Percentiles rank a stretch among this genome's conserved stretches.
phyloP scores from a whole-genome alignment of 2,797 vertebrate species.

The Epinephelus coioides region DNA sequence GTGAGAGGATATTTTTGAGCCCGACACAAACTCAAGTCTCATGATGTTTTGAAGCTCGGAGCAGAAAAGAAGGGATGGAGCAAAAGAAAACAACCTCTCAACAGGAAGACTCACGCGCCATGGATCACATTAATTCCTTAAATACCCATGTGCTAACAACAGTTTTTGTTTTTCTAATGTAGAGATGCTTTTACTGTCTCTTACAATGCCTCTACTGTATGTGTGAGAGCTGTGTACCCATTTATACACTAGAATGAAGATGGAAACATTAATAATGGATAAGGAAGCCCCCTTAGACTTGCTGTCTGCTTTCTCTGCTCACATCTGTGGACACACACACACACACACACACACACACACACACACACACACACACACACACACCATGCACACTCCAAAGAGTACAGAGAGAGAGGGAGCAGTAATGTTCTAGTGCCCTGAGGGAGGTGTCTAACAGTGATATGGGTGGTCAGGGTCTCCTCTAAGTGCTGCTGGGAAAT shows the following conservation, averaged over 20 bases:
- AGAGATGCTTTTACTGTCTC: not conserved
- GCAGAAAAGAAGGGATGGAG: slow-evolving; percentile 37
- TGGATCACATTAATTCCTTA: slow-evolving; percentile 51
- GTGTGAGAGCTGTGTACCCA: slow-evolving; percentile 7
- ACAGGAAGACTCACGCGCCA: slow-evolving; percentile 43
- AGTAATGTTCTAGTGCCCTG: slow-evolving; percentile 50
- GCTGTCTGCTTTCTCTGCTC: slow-evolving; percentile 52
- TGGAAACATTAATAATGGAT: slow-evolving; percentile 71
- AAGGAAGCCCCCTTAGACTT: slow-evolving; percentile 58
- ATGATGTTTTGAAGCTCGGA: slow-evolving; percentile 81
- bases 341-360: not conserved
- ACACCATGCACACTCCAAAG: not conserved
- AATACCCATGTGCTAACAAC: slow-evolving; percentile 29
- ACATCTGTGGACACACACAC: slow-evolving; percentile 29
- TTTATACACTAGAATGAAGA: slow-evolving; percentile 41
- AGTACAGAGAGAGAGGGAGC: slow-evolving; percentile 11
- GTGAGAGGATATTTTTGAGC: slow-evolving; percentile 63
- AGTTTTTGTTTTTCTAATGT: not conserved
- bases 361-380: not conserved
- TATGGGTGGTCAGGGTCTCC: slow-evolving; percentile 72
- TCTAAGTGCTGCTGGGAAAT: slow-evolving; percentile 81
- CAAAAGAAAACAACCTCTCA: slow-evolving; percentile 37
- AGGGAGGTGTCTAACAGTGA: slow-evolving; percentile 59
- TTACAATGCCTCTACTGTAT: slow-evolving; percentile 20
- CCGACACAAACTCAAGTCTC: slow-evolving; percentile 75